Percentiles rank a stretch among this genome's conserved stretches.
Conservation (phyloP, 2,888 invertebrate genomes). For the Tetramorium bicarinatum region DNA sequence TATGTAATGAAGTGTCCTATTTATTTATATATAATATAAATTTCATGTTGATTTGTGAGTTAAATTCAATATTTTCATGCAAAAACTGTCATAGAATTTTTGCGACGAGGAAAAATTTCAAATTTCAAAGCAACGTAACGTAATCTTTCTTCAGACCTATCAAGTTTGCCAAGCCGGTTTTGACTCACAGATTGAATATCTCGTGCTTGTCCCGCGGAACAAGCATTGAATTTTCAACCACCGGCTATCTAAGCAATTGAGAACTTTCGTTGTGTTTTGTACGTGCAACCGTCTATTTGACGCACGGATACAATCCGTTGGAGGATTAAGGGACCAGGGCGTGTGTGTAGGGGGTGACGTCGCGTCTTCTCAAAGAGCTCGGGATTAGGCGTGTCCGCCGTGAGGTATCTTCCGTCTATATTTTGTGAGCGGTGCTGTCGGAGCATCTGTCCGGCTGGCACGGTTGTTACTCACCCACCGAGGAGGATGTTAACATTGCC, state of each 20-base stretch:
- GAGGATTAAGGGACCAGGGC: background rate
- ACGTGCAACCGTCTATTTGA: background rate
- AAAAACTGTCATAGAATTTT: background rate
- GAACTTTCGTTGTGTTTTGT: background rate
- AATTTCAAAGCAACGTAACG: background rate
- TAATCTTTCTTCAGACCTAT: background rate
- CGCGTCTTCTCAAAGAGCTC: background rate
- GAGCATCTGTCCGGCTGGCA: background rate
- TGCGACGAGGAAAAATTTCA: background rate
- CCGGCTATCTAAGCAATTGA: background rate
- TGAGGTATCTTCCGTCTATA: constrained; percentile 12
- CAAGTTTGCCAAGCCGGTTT: background rate
- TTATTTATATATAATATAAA: constrained; percentile 7
- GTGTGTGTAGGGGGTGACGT: background rate
- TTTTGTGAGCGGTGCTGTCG: constrained; percentile 22
- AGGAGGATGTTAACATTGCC: constrained; percentile 92
- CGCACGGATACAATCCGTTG: background rate
- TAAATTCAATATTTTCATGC: background rate
- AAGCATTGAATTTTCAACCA: constrained; percentile 10
- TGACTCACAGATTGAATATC: background rate
- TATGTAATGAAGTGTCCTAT: background rate
- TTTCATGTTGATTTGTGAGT: background rate
- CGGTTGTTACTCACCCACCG: constrained; percentile 89
- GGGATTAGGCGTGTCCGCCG: background rate
- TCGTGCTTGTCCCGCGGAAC: background rate